Percentiles rank a stretch among this genome's conserved stretches.
Evolutionary conservation across 2,113 vertebrate genomes (phyloP).

Genomic region (Phyllostomus discolor): DNA sequence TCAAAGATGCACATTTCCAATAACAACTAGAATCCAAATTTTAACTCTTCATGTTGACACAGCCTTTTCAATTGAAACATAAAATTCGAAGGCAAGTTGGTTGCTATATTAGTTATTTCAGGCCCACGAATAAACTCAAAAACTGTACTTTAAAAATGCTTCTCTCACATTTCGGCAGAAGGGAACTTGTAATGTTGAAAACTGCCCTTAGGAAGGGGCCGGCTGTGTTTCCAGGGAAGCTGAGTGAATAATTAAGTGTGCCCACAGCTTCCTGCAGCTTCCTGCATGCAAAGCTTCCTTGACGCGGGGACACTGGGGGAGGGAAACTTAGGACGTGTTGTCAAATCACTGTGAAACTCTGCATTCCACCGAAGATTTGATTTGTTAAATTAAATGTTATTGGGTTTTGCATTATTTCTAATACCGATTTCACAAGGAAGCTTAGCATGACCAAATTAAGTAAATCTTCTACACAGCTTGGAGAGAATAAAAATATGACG

Average conservation of each 20-base stretch:
- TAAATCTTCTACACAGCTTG: neutral
- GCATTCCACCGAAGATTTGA: neutral
- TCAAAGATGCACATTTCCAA: neutral
- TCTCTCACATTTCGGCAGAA: constrained; percentile 55
- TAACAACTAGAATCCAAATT: neutral
- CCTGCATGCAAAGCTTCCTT: neutral
- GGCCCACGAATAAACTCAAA: constrained; percentile 34
- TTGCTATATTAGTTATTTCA: constrained; percentile 23
- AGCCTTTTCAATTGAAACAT: constrained; percentile 9
- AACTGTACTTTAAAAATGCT: constrained; percentile 52
- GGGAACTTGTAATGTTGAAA: constrained; percentile 18
- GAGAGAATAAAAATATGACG: constrained; percentile 18
- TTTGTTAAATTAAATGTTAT: neutral
- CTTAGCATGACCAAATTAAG: neutral
- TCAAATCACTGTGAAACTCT: neutral
- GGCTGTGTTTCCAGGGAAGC: constrained; percentile 64
- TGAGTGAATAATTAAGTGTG: constrained; percentile 79
- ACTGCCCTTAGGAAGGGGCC: constrained; percentile 67
- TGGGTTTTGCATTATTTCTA: constrained; percentile 47
- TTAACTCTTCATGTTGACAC: neutral
- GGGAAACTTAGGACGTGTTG: neutral
- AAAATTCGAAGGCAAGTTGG: constrained; percentile 22
- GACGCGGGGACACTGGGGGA: neutral
- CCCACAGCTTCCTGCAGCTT: constrained; percentile 67
- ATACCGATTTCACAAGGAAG: neutral